Conservation (phyloP, 2,113 vertebrate genomes). For the Tychaedon coryphoeus region DNA sequence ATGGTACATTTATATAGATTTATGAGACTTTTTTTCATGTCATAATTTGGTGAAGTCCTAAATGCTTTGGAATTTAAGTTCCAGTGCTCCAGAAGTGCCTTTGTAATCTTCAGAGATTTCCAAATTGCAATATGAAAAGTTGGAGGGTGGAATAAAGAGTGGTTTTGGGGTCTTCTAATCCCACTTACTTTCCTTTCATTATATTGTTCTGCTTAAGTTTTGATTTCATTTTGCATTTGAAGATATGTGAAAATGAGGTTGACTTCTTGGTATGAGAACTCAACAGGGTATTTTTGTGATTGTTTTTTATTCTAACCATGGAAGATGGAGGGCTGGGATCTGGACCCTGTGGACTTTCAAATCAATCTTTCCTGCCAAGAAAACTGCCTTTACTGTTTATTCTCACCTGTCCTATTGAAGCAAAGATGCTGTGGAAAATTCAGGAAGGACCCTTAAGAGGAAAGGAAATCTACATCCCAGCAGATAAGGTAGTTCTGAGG, state of each 20-base stretch:
- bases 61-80: neutral
- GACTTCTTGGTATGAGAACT: neutral
- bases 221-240: neutral
- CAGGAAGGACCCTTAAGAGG: neutral
- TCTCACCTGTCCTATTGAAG: neutral
- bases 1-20: neutral
- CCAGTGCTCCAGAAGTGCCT: neutral
- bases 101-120: neutral
- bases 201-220: neutral
- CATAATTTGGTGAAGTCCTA: neutral
- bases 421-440: neutral
- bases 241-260: neutral
- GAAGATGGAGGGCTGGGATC: neutral
- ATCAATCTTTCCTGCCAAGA: neutral
- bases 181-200: neutral
- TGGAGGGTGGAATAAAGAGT: neutral
- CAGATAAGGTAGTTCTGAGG: neutral
- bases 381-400: neutral
- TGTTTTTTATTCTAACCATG: neutral
- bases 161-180: neutral
- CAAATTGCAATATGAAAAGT: neutral
- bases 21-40: neutral
- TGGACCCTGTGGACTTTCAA: neutral
- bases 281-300: neutral
- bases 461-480: neutral